Base-by-base conservation (phyloP, 2,113 vertebrate species). In the Entelurus aequoreus region DNA sequence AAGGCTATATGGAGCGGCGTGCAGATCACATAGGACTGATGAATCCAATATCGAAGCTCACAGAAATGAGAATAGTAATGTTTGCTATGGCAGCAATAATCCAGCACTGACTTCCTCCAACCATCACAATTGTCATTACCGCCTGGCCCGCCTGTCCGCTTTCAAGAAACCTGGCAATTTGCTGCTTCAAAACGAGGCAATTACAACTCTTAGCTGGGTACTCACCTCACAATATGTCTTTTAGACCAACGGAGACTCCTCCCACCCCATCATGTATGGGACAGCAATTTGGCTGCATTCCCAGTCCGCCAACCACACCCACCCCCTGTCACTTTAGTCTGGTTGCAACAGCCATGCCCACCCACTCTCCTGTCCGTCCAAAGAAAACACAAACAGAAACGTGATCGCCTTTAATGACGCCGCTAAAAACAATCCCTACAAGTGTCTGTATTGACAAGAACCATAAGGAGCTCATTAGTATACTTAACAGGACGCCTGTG, bases 201-300 rank as follows among this genome's bases (percentile, higher is more conserved):
- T 88, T 85, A 88, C 83, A 78, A 82, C 80, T 78, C 76, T 79
- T 84, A 80, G 84, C 85, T 68, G 77, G 64, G 76, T 77, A 68
- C 72, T 81, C 78, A 83, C 76, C 77, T 84, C 73, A 77, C 82
- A 82, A 84, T 82, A 81, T 77, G 81, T 72, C 61, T 77, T 75
- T 83, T 78, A 82, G 66, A 64, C 65, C 71, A 66, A 80, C 68
- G 61, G 64, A 71, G 69, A 66, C 76, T 59, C 63, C 71, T 72
- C 75, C 77, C 28, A 28, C 74, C 60, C 38, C 55, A 15, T 44
- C 14, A 50, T 61, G 70, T 61, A 77, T 84, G 65, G 71, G 78
- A 76, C 74, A 75, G 69, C 66, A 48, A 52, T 70, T 59, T 85
- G 84, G 76, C 76, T 72, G 68, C 48, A 48, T 69, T 79, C 78